These are phyloP conservation scores for Rhinella marina DNA, from an alignment of 2,797 vertebrate species.

Conservation along the genomic window DNA sequence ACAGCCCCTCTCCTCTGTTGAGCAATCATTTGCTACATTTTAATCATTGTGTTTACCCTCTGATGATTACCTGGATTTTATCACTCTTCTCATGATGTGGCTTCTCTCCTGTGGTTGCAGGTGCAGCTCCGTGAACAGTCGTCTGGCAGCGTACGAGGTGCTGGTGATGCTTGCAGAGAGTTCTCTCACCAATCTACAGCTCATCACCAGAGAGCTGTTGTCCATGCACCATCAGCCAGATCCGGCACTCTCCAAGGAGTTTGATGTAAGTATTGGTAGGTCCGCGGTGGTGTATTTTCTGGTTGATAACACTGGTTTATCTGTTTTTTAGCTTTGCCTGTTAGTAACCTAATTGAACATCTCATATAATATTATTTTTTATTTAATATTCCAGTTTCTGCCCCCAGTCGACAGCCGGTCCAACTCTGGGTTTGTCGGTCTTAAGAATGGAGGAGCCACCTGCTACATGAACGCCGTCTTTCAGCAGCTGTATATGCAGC, in stretches of 20 bases:
- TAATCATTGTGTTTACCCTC: too few relatives aligned
- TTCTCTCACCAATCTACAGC: constrained; percentile 90
- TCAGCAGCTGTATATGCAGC: constrained; percentile 99
- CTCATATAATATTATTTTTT: not conserved
- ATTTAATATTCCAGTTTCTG: constrained; percentile 80
- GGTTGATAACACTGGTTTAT: not conserved
- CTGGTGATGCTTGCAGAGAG: constrained; percentile 97
- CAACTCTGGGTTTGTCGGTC: constrained; percentile 92
- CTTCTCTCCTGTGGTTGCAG: constrained; percentile 72
- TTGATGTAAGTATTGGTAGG: constrained; percentile 83
- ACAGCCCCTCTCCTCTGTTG: too few relatives aligned
- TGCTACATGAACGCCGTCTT: constrained; percentile 99
- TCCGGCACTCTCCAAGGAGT: constrained; percentile 95
- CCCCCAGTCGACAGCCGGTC: constrained; percentile 97
- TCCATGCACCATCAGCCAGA: constrained; percentile 98
- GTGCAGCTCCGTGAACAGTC: constrained; percentile 95
- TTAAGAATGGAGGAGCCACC: constrained; percentile 97
- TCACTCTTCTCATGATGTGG: not conserved
- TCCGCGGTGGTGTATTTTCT: not conserved
- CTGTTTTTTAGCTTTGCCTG: not conserved
- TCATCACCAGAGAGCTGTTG: constrained; percentile 91
- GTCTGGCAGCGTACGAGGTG: constrained; percentile 96
- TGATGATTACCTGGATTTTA: too few relatives aligned
- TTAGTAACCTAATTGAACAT: not conserved
- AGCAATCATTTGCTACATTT: too few relatives aligned